Conservation (phyloP, 2,113 vertebrate species). For the Apodemus speciosus region DNA sequence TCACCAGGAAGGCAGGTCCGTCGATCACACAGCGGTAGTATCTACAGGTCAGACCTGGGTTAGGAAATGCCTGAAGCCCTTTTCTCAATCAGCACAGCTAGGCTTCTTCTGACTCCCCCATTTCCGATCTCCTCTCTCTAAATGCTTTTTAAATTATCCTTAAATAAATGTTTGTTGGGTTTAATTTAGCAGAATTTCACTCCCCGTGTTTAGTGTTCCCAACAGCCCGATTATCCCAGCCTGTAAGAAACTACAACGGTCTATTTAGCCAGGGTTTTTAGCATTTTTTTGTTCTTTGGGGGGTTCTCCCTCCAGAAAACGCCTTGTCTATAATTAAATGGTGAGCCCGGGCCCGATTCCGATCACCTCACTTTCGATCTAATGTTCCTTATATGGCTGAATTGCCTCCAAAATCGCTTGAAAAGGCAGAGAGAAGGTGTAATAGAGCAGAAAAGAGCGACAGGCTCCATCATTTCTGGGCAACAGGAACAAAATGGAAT, state of each 20-base stretch:
- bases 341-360: background rate
- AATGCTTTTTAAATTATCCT: constrained; percentile 69
- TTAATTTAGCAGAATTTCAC: constrained; percentile 72
- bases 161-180: constrained; percentile 73
- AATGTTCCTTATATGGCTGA: background rate
- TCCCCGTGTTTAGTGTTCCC: constrained; percentile 67
- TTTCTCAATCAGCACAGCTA: background rate
- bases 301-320: background rate
- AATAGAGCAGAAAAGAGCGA: background rate
- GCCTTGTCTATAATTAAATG: constrained; percentile 42
- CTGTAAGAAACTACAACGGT: constrained; percentile 49
- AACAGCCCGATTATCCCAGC: constrained; percentile 58
- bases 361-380: background rate
- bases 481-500: background rate
- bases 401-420: background rate
- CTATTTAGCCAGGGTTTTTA: constrained; percentile 50
- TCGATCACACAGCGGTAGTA: background rate
- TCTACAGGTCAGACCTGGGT: background rate
- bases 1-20: background rate
- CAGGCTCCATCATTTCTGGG: background rate
- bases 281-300: background rate
- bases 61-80: background rate
- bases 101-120: background rate
- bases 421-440: background rate
- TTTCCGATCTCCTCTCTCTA: constrained; percentile 49